Evolutionary conservation across 2,797 vertebrate genomes (phyloP), one percentile per base, ranked within the genome.

Genomic region (Rhyacichthys aspro): DNA sequence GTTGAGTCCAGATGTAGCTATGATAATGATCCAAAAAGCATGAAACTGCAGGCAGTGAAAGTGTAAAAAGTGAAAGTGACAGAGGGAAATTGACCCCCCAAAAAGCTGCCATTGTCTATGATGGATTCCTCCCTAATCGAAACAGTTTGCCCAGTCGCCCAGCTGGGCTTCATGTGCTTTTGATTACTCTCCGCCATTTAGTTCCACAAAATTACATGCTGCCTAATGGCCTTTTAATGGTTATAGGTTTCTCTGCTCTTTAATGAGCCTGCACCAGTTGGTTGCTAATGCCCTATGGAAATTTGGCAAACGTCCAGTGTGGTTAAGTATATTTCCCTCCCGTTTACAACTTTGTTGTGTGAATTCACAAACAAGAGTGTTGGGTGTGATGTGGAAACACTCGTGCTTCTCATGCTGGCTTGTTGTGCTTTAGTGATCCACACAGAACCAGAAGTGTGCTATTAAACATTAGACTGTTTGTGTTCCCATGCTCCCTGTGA

Each of bases 161-260:
- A 98, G 96, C 96, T 98, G 95, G 96, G 95, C 95, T 95, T 98
- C 96, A 96, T 98, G 96, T 98, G 97, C 93, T 97, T 97, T 97
- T 98, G 97, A 98, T 99, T 98, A 99, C 95, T 96, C 94, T 94
- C 94, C 92, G 92, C 95, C 95, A 97, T 98, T 99, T 98, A 98
- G 96, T 95, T 97, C 95, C 95, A 96, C 94, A 94, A 95, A 96
- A 98, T 98, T 96, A 98, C 96, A 96, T 94, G 95, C 94, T 94
- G 95, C 95, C 96, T 98, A 98, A 98, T 97, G 95, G 95, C 92
- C 94, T 98, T 99, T 98, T 98, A 98, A 98, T 98, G 96, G 95
- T 97, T 98, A 98, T 98, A 95, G 95, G 95, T 96, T 97, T 96
- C 94, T 94, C 85, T 92, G 91, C 91, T 91, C 92, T 95, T 95